A percentile compares a stretch with the other conserved stretches of the same genome.
Conservation (phyloP, 1,140 invertebrate genomes). For the Lithobius niger region DNA sequence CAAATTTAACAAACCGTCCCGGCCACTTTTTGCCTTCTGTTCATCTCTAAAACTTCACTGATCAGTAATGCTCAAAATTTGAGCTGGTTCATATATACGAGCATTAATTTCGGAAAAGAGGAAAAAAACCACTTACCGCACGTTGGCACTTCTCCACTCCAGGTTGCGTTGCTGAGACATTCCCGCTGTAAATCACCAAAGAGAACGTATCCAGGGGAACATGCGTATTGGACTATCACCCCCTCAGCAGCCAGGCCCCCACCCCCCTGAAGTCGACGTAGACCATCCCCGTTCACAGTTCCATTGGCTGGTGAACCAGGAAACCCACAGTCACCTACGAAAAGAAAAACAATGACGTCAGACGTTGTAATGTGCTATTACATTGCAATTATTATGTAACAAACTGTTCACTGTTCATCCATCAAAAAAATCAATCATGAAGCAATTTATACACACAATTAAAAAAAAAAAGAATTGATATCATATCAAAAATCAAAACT, state of each 20-base stretch:
- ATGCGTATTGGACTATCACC: conserved; percentile 17
- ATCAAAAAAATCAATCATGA: no score
- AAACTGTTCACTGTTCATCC: no score
- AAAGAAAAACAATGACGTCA: conserved; percentile 5
- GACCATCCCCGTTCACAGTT: conserved; percentile 4
- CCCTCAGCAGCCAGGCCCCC: conserved; percentile 11
- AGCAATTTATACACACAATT: no score
- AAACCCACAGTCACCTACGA: conserved; percentile 15
- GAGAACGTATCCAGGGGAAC: conserved; percentile 17
- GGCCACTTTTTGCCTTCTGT: no score
- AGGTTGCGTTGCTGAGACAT: conserved; percentile 18
- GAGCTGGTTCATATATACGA: not conserved
- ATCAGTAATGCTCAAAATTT: not conserved
- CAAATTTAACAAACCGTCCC: no score
- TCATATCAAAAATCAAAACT: no score
- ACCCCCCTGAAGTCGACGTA: not conserved
- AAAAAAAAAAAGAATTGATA: no score
- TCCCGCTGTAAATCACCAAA: conserved; percentile 15
- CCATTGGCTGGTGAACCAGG: conserved; percentile 19
- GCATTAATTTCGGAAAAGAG: no score
- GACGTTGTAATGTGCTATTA: no score
- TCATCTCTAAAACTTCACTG: no score
- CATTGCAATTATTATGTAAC: no score
- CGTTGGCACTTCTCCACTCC: conserved; percentile 19
- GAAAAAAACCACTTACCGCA: conserved; percentile 20